Evolutionary conservation across 2,113 vertebrate species (phyloP).

Genomic region (Rana temporaria): DNA sequence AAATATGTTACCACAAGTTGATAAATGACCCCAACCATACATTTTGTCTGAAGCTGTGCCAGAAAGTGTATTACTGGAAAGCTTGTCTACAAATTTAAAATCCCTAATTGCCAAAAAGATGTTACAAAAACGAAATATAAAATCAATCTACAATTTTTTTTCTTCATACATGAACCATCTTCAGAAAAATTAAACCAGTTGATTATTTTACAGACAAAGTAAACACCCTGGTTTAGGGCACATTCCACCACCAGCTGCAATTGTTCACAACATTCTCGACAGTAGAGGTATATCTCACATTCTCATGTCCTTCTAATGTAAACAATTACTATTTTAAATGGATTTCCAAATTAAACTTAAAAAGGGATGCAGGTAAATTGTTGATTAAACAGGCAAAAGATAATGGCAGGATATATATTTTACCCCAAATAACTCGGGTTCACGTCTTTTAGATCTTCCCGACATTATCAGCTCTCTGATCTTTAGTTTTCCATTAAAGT

Average conservation of each 20-base stretch:
- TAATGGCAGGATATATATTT: conserved; percentile 28
- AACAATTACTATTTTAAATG: conserved; percentile 80
- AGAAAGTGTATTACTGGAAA: too few relatives aligned
- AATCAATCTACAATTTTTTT: too few relatives aligned
- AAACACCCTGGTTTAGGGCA: conserved; percentile 26
- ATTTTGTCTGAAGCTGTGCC: too few relatives aligned
- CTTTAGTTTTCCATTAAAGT: not conserved
- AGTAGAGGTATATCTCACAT: conserved; percentile 79
- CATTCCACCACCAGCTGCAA: conserved; percentile 75
- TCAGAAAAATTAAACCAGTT: conserved; percentile 4
- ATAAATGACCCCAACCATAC: too few relatives aligned
- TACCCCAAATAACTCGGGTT: conserved; percentile 31
- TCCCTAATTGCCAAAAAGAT: too few relatives aligned
- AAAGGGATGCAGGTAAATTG: conserved; percentile 70
- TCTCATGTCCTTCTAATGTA: conserved; percentile 76
- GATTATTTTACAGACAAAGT: conserved; percentile 26
- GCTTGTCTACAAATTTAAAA: too few relatives aligned
- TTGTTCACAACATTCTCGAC: conserved; percentile 78
- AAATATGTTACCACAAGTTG: too few relatives aligned
- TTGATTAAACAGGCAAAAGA: conserved; percentile 70
- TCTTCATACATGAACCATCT: too few relatives aligned
- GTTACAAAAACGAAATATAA: too few relatives aligned
- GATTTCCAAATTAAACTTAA: conserved; percentile 72
- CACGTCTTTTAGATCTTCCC: not conserved
- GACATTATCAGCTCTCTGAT: not conserved